Percentiles rank a stretch among this genome's conserved stretches.
Evolutionary conservation across 2,888 invertebrate genomes (phyloP).

Genomic region (Hoplodrina ambigua): DNA sequence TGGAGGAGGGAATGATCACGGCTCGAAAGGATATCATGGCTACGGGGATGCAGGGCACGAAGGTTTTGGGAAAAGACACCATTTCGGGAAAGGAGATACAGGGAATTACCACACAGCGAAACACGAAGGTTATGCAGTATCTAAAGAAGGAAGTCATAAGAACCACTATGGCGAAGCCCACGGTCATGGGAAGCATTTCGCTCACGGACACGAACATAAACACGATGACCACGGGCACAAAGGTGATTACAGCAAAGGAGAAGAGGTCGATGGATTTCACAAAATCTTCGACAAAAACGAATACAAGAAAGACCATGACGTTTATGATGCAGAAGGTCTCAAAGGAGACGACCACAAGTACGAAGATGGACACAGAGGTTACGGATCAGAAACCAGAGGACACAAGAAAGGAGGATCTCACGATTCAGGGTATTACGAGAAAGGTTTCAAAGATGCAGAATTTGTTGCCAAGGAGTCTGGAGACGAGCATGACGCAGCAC

Average conservation of each 20-base stretch:
- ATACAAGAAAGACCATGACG: conserved; percentile 93
- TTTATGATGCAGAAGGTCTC: conserved; percentile 92
- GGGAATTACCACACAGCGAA: conserved; percentile 90
- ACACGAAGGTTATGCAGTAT: conserved; percentile 88
- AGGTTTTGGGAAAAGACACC: conserved; percentile 86
- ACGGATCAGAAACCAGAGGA: conserved; percentile 88
- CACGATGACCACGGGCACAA: conserved; percentile 89
- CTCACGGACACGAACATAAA: conserved; percentile 86
- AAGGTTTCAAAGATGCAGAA: conserved; percentile 86
- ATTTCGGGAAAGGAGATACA: conserved; percentile 89
- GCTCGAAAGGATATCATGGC: conserved; percentile 81
- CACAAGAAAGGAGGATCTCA: conserved; percentile 88
- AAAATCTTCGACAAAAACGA: conserved; percentile 93
- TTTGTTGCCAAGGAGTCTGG: conserved; percentile 88
- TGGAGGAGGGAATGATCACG: conserved; percentile 84
- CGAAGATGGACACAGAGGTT: conserved; percentile 87
- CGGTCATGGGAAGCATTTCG: conserved; percentile 87
- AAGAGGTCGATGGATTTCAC: conserved; percentile 92
- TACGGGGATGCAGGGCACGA: conserved; percentile 88
- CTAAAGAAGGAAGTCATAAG: conserved; percentile 88
- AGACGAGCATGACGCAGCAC: conserved; percentile 81
- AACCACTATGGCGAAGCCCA: conserved; percentile 88
- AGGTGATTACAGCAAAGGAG: conserved; percentile 90
- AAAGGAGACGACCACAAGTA: conserved; percentile 91
- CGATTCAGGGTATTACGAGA: conserved; percentile 87